Evolutionary conservation across 2,888 invertebrate species (phyloP).

Genomic region (Acanthosoma haemorrhoidale): DNA sequence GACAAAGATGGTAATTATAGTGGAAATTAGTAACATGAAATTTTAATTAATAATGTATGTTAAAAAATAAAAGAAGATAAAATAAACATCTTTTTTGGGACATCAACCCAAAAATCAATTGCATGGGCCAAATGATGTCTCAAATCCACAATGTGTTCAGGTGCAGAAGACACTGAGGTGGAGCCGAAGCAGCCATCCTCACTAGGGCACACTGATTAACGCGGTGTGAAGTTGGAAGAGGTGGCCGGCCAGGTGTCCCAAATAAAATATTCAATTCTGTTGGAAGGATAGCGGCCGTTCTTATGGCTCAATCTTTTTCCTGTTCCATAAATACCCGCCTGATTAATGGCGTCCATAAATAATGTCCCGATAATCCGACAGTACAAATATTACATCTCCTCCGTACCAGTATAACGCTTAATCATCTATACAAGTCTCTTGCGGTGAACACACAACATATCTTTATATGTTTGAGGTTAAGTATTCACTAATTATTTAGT

Average conservation of each 20-base stretch:
- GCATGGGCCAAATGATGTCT: too few relatives aligned
- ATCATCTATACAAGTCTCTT: not conserved
- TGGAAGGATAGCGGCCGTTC: not conserved
- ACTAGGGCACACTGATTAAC: not conserved
- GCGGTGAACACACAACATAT: too few relatives aligned
- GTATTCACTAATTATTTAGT: too few relatives aligned
- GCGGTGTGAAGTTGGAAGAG: not conserved
- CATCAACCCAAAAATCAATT: too few relatives aligned
- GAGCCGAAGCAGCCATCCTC: not conserved
- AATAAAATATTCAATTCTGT: slow-evolving; percentile 7
- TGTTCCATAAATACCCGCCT: not conserved
- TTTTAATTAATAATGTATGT: too few relatives aligned
- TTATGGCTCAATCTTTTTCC: not conserved
- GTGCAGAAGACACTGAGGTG: too few relatives aligned
- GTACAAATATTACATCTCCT: slow-evolving; percentile 8
- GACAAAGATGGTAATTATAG: too few relatives aligned
- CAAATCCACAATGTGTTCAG: too few relatives aligned
- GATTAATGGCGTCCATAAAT: not conserved
- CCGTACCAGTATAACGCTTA: slow-evolving; percentile 1
- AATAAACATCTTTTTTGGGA: too few relatives aligned
- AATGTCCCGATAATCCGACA: slow-evolving; percentile 1
- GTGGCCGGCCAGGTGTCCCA: not conserved
- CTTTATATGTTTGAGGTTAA: too few relatives aligned
- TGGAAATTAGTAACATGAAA: too few relatives aligned
- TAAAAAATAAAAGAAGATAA: too few relatives aligned